Base-by-base conservation (phyloP, 2,113 vertebrate genomes). In the Sakesphorus luctuosus region DNA sequence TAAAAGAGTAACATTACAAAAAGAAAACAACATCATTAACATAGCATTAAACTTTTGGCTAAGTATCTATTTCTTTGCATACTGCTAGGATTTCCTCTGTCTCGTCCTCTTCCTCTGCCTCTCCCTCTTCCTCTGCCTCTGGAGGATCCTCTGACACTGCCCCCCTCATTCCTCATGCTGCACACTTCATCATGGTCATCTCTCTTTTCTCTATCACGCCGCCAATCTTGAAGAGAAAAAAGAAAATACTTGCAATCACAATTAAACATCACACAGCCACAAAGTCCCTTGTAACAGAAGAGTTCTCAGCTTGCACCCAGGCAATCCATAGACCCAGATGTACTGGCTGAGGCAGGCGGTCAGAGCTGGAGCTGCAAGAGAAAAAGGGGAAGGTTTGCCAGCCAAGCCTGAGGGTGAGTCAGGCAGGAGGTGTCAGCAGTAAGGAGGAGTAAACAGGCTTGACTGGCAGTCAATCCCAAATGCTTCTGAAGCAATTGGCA, bases 31-130 rank as follows among this genome's bases (percentile, higher is more conserved):
- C 17, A n/a, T n/a, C 8, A 33, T 3, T 55, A 59, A 17, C 5
- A 8, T 0, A 36, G 18, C 3, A 67, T 59, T 18, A 21, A 78
- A 12, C 0, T 13, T 43, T 87, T 76, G 58, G 44, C 20, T 9
- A 86, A 71, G 33, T 13, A 52, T 88, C 56, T 72, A 63, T 29
- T 79, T 47, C 40, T 95, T 55, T 75, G 56, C 97, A 56, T 96
- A 99, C 99, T 98, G 98, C 98, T 97, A 43, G 98, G 97, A 61
- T 98, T 98, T 94, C 98, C 99, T 98, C 98, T 98, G 59, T 99
- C 98, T 49, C 99, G 98, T 53, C 99, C 99, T 55, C 99, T 98
- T 50, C 99, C 99, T 93, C 98, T 98, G 76, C 99, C 99, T 73
- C 99, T 68, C 0, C 98, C 98, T 94, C 99, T 93, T 36, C 98